phyloP scores from a whole-genome alignment of 2,113 vertebrate genomes.

The Redunca redunca region DNA sequence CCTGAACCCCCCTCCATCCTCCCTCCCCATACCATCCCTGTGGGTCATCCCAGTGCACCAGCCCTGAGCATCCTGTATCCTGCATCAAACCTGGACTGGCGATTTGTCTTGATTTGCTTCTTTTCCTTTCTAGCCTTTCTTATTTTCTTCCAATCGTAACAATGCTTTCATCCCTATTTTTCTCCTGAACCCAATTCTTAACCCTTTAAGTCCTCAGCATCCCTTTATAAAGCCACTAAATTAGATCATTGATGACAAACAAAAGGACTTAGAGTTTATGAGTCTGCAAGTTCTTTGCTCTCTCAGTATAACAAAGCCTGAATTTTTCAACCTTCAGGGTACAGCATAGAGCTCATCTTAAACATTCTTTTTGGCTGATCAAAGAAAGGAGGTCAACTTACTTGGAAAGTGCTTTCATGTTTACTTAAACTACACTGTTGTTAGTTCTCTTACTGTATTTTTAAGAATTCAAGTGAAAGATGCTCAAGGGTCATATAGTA shows the following conservation, averaged over 20 bases:
- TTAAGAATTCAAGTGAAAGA: conserved; percentile 20
- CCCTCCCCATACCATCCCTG: too few relatives aligned
- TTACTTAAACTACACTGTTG: conserved; percentile 41
- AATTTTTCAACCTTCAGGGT: conserved; percentile 9
- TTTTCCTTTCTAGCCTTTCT: background rate
- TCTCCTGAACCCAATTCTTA: background rate
- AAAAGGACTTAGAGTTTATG: conserved; percentile 14
- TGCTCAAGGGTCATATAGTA: background rate
- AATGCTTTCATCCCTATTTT: background rate
- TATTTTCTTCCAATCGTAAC: conserved; percentile 27
- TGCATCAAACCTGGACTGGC: too few relatives aligned
- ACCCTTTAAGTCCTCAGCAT: background rate
- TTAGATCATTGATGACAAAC: conserved; percentile 27
- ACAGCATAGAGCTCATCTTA: background rate
- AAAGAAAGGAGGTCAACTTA: conserved; percentile 46
- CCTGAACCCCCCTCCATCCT: too few relatives aligned
- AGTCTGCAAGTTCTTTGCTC: conserved; percentile 1
- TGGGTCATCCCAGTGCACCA: too few relatives aligned
- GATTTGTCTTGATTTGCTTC: background rate
- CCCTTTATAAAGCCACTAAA: background rate
- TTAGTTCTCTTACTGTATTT: background rate
- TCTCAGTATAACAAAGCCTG: conserved; percentile 28
- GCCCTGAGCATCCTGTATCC: too few relatives aligned
- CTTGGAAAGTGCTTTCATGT: conserved; percentile 32
- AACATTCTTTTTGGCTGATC: background rate